Conservation (phyloP, 1,140 invertebrate species). For the Neuroterus valhalla region DNA sequence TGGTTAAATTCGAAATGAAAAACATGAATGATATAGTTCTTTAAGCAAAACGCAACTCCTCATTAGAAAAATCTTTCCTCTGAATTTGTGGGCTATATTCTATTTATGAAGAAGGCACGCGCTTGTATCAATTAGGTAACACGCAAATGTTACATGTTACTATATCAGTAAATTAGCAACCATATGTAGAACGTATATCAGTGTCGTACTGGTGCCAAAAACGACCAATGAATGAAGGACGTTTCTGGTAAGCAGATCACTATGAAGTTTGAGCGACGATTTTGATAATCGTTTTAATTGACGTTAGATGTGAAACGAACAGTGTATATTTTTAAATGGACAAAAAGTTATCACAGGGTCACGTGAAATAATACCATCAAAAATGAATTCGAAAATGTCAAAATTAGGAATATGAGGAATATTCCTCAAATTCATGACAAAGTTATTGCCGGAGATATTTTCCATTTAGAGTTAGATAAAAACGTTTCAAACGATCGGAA, state of each 20-base stretch:
- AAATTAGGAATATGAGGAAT: background rate
- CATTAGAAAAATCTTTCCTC: background rate
- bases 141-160: constrained; percentile 24
- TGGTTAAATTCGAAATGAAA: too few species aligned
- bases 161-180: constrained; percentile 17
- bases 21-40: too few species aligned
- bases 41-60: too few species aligned
- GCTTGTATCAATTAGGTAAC: constrained; percentile 16
- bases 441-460: too few species aligned
- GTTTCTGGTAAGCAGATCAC: constrained; percentile 5
- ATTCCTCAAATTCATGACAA: too few species aligned
- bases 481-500: too few species aligned
- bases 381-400: background rate
- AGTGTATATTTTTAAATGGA: constrained; percentile 8
- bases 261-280: constrained; percentile 14
- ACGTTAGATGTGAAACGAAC: background rate
- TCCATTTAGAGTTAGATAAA: too few species aligned
- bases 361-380: constrained; percentile 3
- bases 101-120: constrained; percentile 10
- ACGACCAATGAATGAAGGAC: background rate
- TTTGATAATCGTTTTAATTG: background rate
- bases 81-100: background rate
- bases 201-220: constrained; percentile 17
- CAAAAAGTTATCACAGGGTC: constrained; percentile 5
- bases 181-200: constrained; percentile 10